These are phyloP conservation scores for Spodoptera frugiperda DNA, from an alignment of 1,140 invertebrate genomes.

Conservation along the genomic window DNA sequence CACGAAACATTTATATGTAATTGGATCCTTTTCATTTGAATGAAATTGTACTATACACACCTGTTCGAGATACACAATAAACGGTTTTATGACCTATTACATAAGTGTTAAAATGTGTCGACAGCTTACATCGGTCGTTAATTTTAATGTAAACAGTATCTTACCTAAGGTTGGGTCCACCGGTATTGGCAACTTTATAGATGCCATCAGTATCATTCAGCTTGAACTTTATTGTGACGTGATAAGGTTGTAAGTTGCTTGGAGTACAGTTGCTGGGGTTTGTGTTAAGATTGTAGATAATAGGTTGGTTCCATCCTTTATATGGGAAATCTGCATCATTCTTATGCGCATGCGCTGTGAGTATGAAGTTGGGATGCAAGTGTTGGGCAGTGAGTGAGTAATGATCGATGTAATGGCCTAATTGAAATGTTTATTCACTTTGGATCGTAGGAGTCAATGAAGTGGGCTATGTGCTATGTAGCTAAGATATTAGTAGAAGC, in stretches of 20 bases:
- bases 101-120: slow-evolving; percentile 39
- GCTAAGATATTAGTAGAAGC: neutral
- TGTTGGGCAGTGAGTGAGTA: slow-evolving; percentile 52
- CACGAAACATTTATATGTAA: slow-evolving; percentile 35
- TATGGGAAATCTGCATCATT: slow-evolving; percentile 68
- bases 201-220: neutral
- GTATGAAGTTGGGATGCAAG: slow-evolving; percentile 42
- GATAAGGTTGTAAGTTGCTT: neutral
- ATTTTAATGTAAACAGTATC: slow-evolving; percentile 56
- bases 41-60: neutral
- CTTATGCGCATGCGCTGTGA: slow-evolving; percentile 51
- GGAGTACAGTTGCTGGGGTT: neutral
- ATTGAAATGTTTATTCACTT: slow-evolving; percentile 50
- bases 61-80: slow-evolving; percentile 4
- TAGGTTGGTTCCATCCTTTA: slow-evolving; percentile 64
- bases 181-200: slow-evolving; percentile 30
- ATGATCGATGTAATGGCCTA: slow-evolving; percentile 55
- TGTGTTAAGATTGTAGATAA: slow-evolving; percentile 49
- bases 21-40: slow-evolving; percentile 27
- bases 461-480: slow-evolving; percentile 1
- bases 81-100: slow-evolving; percentile 15
- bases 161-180: slow-evolving; percentile 53
- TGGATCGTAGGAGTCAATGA: slow-evolving; percentile 5
- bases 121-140: slow-evolving; percentile 45
- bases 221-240: neutral